Evolutionary conservation across 2,113 vertebrate genomes (phyloP), one percentile per base, ranked within the genome.

Genomic region (Psittacula cyanocephala): DNA sequence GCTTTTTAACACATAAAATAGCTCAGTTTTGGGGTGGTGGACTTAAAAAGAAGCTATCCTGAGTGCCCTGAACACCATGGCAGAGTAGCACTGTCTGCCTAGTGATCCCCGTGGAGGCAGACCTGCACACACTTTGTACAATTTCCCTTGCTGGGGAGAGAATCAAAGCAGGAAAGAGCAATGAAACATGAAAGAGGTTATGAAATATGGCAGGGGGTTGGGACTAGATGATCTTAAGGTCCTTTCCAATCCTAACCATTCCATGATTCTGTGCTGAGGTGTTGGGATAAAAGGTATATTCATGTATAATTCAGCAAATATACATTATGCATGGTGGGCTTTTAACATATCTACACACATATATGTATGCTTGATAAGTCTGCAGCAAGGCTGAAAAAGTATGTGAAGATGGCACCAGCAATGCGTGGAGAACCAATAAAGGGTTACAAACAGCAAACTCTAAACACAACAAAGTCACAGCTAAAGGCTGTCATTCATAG

Each of bases 341-440:
- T 52, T 39, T 24, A 9, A 4, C 25, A 31, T 11, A 11, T 39
- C 7, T 2, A 10, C 4, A 28, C 0, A 4, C 2, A 1, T 2
- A 37, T 3, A 28, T 2, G 17, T 13, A 16, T 1, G 0, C 41
- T 15, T 7, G 39, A 39, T 11, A 47, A 43, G 78, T 9, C 37
- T 46, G 7, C 55, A 70, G 18, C 8, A 15, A 53, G 20, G 60
- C 60, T 39, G 20, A 37, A 72, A 50, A 64, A 1, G 0, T 6
- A 10, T 3, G 11, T 0, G 4, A 62, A 75, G 41, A 8, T 25
- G 33, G 18, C 50, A 28, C 72, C 69, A 43, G 23, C 52, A 8
- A 5, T 6, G 24, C 1, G 0, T 5, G 65, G 50, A 46, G 67
- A 35, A 53, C 29, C 64, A 67, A 3, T 10, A 91, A 95, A 75